Percentiles rank a stretch among this genome's conserved stretches.
phyloP scores from a whole-genome alignment of 1,140 invertebrate species.

The Drosophila nebulosa region DNA sequence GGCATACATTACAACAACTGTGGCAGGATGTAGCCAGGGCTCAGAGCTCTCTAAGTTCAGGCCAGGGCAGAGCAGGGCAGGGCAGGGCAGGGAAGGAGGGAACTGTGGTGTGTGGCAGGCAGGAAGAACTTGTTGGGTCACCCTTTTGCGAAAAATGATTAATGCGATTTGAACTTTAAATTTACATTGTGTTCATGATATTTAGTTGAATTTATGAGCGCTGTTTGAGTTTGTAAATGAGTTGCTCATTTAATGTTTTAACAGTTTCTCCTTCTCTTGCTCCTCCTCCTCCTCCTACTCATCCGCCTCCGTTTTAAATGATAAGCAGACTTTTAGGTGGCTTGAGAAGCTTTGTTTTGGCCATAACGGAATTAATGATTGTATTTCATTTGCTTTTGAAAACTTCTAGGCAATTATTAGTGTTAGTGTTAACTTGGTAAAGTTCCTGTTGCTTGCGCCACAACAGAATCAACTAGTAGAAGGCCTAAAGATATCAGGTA shows the following conservation, averaged over 20 bases:
- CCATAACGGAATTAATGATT: slow-evolving; percentile 70
- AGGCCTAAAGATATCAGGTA: too few relatives aligned
- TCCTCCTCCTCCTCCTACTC: too few relatives aligned
- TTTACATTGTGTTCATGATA: slow-evolving; percentile 78
- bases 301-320: background rate
- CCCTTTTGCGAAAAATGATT: slow-evolving; percentile 67
- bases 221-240: slow-evolving; percentile 79
- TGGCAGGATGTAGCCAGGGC: background rate
- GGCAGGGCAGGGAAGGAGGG: background rate
- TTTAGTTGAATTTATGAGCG: slow-evolving; percentile 78
- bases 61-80: background rate
- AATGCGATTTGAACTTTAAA: slow-evolving; percentile 78
- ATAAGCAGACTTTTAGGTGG: background rate
- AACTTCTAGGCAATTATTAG: background rate
- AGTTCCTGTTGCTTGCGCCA: background rate
- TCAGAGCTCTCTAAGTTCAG: background rate
- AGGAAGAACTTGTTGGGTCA: slow-evolving; percentile 15
- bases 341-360: background rate
- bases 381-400: slow-evolving; percentile 58
- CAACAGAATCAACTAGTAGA: background rate
- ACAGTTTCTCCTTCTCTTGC: slow-evolving; percentile 30
- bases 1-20: background rate
- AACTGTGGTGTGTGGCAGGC: background rate
- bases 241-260: slow-evolving; percentile 77
- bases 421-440: background rate